Base-by-base conservation (phyloP, 2,113 vertebrate genomes). In the Aythya baeri region DNA sequence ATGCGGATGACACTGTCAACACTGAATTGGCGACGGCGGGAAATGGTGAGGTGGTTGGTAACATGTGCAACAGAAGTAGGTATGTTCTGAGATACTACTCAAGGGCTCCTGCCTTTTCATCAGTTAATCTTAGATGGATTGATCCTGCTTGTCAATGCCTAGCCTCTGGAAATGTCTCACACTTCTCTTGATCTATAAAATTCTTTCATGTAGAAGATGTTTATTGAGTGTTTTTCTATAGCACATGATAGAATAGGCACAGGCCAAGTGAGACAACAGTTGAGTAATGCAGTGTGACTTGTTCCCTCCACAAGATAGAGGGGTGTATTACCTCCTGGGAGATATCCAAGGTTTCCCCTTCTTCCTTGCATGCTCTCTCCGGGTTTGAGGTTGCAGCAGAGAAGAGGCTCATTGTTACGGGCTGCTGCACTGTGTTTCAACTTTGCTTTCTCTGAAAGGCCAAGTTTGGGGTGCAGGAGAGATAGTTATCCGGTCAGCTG, bases 11-110 rank as follows among this genome's bases (percentile, higher is more conserved):
- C 98, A 0, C 87, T 99, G 88, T 98, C 98, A 67, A 99, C 98
- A 5, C 89, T 99, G 97, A 99, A 98, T 74, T 99, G 98, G 98
- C 97, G 98, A 38, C 97, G 98, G 9, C 97, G 98, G 82, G 98
- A 99, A 94, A 99, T 99, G 98, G 98, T 99, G 95, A 97, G 98
- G 89, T 98, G 98, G 98, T 95, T 99, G 95, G 98, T 98, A 90
- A 98, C 98, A 3, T 99, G 98, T 96, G 98, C 98, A 94, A 99
- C 98, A 94, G 98, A 99, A 98, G 97, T 99, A 83, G 98, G 98
- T 98, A 97, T 57, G 98, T 98, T 91, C 66, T 66, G 67, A 62
- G 78, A 63, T 38, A 7, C 50, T 90, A 62, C 26, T 61, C 21
- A 43, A 65, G 54, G 15, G 54, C 22, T 66, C 12, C 23, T 66